phyloP scores from a whole-genome alignment of 2,113 vertebrate genomes.

The Nymphicus hollandicus region DNA sequence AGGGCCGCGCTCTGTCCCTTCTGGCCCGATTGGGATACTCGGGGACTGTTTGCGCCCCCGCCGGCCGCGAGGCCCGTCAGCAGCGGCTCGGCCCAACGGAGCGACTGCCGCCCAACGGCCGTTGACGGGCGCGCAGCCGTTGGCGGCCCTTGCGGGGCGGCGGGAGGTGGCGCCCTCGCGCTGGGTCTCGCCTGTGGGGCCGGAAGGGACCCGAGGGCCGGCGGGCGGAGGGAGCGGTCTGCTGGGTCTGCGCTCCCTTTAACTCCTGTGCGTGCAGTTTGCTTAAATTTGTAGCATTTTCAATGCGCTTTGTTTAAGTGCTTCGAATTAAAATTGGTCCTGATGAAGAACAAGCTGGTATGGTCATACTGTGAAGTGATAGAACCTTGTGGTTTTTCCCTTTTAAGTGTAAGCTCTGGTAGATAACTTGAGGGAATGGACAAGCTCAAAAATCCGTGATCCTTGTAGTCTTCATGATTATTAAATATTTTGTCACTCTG shows the following conservation, averaged over 20 bases:
- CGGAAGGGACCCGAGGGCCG: fast-evolving
- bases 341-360: not conserved
- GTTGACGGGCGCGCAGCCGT: not conserved
- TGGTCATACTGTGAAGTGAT: not conserved
- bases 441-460: not conserved
- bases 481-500: not conserved
- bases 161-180: not conserved
- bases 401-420: not conserved
- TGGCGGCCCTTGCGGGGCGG: not conserved
- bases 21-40: not conserved
- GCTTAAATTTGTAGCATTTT: fast-evolving
- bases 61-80: not conserved
- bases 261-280: not conserved
- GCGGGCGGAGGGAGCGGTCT: not conserved
- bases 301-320: not conserved
- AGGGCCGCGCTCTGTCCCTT: not conserved
- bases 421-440: not conserved
- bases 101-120: no score
- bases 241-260: fast-evolving
- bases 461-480: not conserved
- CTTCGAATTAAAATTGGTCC: fast-evolving
- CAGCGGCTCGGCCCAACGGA: not conserved
- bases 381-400: not conserved
- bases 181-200: not conserved
- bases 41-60: not conserved